Percentiles rank a stretch among this genome's conserved stretches.
Evolutionary conservation across 2,797 vertebrate species (phyloP).

Genomic region (Natrix natrix): DNA sequence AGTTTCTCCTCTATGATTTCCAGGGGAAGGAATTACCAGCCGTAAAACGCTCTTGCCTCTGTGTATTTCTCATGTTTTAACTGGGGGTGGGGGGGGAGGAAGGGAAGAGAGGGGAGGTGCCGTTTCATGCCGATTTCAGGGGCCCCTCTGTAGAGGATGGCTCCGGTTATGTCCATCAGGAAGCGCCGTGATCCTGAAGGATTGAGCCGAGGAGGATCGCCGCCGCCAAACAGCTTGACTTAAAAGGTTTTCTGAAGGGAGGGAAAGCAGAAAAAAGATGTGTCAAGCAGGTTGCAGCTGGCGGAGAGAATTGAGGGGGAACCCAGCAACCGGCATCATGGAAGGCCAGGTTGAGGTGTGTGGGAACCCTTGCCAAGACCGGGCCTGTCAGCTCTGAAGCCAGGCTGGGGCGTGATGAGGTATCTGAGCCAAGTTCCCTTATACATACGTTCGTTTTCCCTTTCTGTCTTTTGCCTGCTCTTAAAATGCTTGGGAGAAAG

Average conservation of each 20-base stretch:
- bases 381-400: conserved; percentile 23
- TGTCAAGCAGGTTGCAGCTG: conserved; percentile 21
- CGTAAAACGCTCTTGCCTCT: conserved; percentile 22
- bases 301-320: background rate
- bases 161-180: background rate
- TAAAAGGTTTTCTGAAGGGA: background rate
- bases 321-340: background rate
- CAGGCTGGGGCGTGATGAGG: conserved; percentile 27
- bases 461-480: background rate
- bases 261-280: conserved; percentile 2
- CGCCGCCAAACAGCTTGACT: background rate
- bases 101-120: conserved; percentile 1
- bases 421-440: conserved; percentile 11
- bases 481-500: background rate
- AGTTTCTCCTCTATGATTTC: conserved; percentile 30
- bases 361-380: conserved; percentile 11
- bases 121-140: conserved; percentile 7
- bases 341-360: conserved; percentile 3
- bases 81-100: background rate
- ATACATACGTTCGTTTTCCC: too few species aligned
- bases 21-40: conserved; percentile 30
- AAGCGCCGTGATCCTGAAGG: background rate
- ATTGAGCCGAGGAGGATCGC: background rate
- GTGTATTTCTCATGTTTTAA: conserved; percentile 32
- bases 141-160: background rate